Base-by-base conservation (phyloP, 2,113 vertebrate species). In the Dendropsophus ebraccatus region DNA sequence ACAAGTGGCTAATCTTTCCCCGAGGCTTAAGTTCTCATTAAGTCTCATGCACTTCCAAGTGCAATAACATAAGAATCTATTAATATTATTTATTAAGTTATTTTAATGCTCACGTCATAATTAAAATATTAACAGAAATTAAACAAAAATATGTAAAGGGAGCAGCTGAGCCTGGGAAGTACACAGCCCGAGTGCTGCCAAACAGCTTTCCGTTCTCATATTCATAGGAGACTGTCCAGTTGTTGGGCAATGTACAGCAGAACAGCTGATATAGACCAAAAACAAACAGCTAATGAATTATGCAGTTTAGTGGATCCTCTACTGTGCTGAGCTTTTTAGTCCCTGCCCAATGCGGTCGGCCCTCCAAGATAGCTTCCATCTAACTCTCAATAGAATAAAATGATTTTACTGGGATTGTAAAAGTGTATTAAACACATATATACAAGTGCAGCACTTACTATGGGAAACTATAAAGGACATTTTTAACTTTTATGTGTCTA, bases 271-370 rank as follows among this genome's bases (percentile, higher is more conserved):
- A 37, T 10, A 70, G 67, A 70, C 32, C 67, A 23, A 70, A 41
- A 70, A 70, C 67, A 70, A 70, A 70, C 67, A 70, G 35, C 67
- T 70, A 70, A 70, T 70, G 67, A 70, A 70, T 70, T 70, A 70
- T 41, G 67, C 35, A 70, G 67, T 16, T 70, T 70, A 70, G 32
- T 41, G 67, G 67, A 37, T 70, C 35, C 67, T 70, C 67, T 70
- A 70, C 32, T 70, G 67, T 70, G 67, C 67, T 21, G 32, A 70
- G 67, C 35, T 37, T 41, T 70, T 70, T 70, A 70, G 32, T 70
- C 67, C 9, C 17, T 70, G 19, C 67, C 67, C 67, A 21, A 2
- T 37, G 67, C 17, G 37, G 67, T 28, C 21, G 17, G 67, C 67
- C 67, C 67, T 70, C 19, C 35, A 41, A 37, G 32, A 41, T 30